Base-by-base conservation (phyloP, 2,888 invertebrate species). In the Tupiocoris notatus region DNA sequence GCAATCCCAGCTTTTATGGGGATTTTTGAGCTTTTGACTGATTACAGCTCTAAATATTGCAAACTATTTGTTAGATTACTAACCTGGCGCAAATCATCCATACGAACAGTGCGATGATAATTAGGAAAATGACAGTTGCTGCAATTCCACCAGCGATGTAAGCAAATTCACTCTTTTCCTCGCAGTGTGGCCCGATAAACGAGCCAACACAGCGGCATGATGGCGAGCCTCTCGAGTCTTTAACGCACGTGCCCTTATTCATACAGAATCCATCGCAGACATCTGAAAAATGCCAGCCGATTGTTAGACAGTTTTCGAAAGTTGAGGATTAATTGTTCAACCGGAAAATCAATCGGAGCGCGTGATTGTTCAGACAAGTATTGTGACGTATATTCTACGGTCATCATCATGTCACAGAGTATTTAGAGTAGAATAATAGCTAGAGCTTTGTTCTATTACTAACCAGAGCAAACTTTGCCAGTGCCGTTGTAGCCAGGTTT, bases 61-160 rank as follows among this genome's bases (percentile, higher is more conserved):
- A n/a, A n/a, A n/a, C n/a, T n/a, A n/a, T n/a, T n/a, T n/a, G n/a
- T n/a, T n/a, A n/a, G n/a, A n/a, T n/a, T n/a, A n/a, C n/a, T n/a
- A n/a, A 92, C 91, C 93, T 91, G 77, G 94, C 95, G 84, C 96
- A 96, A 83, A 96, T 96, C 96, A 96, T 96, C 96, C 96, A 96
- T 81, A 96, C 94, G 74, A 96, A 89, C 79, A 96, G 88, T 54
- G 95, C 95, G 81, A 96, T 90, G 84, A 96, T 90, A 82, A 96
- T 95, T 81, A 96, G 92, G 82, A 96, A 91, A 81, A 95, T 92
- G 78, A 96, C 96, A n/a, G 94, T 92, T 18, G 94, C 95, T 6
- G 96, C 95, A 79, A 96, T 95, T 9, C 96, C 96, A 63, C 95
- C 95, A 70, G 95, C 95, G 79, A 96, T 95, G 85, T 96, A 96